phyloP scores from a whole-genome alignment of 2,113 vertebrate species.

The Etheostoma spectabile region DNA sequence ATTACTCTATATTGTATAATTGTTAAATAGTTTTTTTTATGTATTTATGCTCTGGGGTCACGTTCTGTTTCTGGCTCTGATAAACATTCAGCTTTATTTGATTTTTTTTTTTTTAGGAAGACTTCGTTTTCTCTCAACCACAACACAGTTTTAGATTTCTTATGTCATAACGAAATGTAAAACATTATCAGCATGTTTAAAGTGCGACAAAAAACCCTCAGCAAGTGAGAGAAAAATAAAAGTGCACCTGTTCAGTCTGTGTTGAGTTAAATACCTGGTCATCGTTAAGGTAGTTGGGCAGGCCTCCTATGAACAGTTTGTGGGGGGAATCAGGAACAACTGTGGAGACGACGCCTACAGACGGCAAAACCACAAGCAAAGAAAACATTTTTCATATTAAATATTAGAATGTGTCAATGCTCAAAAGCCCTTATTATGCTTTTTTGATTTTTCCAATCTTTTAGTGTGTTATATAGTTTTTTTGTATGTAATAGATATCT shows the following conservation, averaged over 20 bases:
- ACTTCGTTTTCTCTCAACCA: background rate
- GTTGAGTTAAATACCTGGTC: slow-evolving; percentile 80
- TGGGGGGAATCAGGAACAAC: slow-evolving; percentile 86
- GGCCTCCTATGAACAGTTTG: slow-evolving; percentile 86
- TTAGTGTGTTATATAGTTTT: too few species aligned
- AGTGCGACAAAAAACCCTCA: slow-evolving; percentile 28
- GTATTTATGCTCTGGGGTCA: background rate
- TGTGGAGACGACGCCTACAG: slow-evolving; percentile 84
- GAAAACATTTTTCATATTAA: background rate
- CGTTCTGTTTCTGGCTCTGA: background rate
- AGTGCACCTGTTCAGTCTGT: slow-evolving; percentile 25
- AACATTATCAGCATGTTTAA: slow-evolving; percentile 33
- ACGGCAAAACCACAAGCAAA: background rate
- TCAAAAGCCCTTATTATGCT: too few species aligned
- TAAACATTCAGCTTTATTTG: background rate
- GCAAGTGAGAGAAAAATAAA: slow-evolving; percentile 32
- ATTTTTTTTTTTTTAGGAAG: background rate
- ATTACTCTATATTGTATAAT: background rate
- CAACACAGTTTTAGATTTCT: background rate
- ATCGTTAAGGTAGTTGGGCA: slow-evolving; percentile 85
- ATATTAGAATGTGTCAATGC: accelerated
- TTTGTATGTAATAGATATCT: too few species aligned
- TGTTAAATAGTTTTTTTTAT: background rate
- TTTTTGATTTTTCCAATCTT: too few species aligned
- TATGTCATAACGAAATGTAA: slow-evolving; percentile 19